Percentiles rank a stretch among this genome's conserved stretches.
Conservation (phyloP, 1,140 invertebrate genomes). For the Oryzaephilus surinamensis region DNA sequence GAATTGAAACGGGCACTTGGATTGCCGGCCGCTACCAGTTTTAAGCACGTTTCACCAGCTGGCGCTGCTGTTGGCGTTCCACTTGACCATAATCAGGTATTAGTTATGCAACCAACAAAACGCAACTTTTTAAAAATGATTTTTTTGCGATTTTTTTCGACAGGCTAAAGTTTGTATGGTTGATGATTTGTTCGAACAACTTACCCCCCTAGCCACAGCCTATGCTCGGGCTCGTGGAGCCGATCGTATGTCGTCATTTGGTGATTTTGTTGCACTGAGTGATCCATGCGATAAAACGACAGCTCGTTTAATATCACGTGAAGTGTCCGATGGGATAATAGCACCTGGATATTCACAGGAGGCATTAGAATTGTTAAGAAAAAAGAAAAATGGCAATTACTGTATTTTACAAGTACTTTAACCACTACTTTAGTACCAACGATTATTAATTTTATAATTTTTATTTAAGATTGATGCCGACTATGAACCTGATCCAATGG, state of each 20-base stretch:
- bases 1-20: constrained; percentile 72
- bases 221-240: constrained; percentile 94
- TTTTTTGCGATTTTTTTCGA: neutral
- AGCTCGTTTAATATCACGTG: constrained; percentile 61
- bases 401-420: constrained; percentile 87
- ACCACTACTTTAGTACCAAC: constrained; percentile 19
- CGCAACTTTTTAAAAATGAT: neutral
- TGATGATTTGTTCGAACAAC: constrained; percentile 61
- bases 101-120: constrained; percentile 5
- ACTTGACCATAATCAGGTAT: constrained; percentile 36
- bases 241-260: constrained; percentile 98
- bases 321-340: constrained; percentile 95
- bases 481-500: constrained; percentile 71
- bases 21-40: constrained; percentile 89
- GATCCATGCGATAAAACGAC: constrained; percentile 83
- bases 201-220: constrained; percentile 84
- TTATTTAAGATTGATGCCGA: constrained; percentile 84
- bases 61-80: constrained; percentile 86
- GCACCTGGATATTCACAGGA: constrained; percentile 80
- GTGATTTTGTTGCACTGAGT: constrained; percentile 93
- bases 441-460: neutral
- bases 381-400: constrained; percentile 92
- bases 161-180: constrained; percentile 90
- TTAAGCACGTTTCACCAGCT: constrained; percentile 96
- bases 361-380: constrained; percentile 80